These are phyloP conservation scores for Crepidodera aurea DNA, from an alignment of 2,888 invertebrate genomes.

Conservation along the genomic window DNA sequence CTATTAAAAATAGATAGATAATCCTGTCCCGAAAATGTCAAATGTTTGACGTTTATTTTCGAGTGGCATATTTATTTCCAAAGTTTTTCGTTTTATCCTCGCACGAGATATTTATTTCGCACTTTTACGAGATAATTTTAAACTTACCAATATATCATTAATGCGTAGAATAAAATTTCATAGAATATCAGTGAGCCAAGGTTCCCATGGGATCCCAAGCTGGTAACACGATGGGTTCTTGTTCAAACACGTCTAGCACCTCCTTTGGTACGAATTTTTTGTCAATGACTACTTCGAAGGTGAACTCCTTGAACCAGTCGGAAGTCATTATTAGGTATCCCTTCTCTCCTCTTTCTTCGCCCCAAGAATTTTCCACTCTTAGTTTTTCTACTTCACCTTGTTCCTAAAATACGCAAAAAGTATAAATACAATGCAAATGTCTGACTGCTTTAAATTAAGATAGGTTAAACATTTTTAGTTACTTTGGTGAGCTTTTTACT, in stretches of 20 bases:
- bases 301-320: constrained; percentile 89
- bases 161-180: background rate
- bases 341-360: constrained; percentile 86
- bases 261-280: constrained; percentile 80
- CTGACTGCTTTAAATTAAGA: no score
- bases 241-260: constrained; percentile 78
- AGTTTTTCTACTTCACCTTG: constrained; percentile 75
- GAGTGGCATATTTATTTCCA: background rate
- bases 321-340: constrained; percentile 85
- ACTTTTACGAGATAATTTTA: background rate
- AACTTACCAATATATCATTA: constrained; percentile 9
- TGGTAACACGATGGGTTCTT: constrained; percentile 80
- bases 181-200: constrained; percentile 64
- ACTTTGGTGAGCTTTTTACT: no score
- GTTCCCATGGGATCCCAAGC: constrained; percentile 97
- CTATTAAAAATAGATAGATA: no score
- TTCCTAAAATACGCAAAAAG: constrained; percentile 58
- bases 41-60: no score
- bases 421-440: no score
- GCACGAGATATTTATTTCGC: no score
- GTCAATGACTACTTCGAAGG: constrained; percentile 88
- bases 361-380: constrained; percentile 92
- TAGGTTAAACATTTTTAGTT: no score
- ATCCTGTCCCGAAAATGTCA: no score
- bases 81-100: background rate